phyloP scores from a whole-genome alignment of 2,888 invertebrate species.

The Dolomedes plantarius region DNA sequence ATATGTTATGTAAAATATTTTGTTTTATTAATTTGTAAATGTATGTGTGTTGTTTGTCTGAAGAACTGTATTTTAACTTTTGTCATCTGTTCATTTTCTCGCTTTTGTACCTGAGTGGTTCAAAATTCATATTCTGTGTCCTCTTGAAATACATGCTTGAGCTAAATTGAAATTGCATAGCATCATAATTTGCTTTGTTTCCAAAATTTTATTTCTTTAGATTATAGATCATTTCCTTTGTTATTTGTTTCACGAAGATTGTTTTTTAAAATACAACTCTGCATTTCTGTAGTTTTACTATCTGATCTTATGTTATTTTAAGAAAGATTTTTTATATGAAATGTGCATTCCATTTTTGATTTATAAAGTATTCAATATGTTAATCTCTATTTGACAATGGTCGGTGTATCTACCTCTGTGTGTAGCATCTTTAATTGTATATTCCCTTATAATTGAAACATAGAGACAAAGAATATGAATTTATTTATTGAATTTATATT shows the following conservation, averaged over 20 bases:
- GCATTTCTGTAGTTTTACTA: too few relatives aligned
- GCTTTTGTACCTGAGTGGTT: conserved; percentile 45
- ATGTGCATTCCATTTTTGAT: not conserved
- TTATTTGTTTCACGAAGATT: too few relatives aligned
- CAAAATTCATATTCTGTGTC: not conserved
- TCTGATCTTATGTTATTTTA: too few relatives aligned
- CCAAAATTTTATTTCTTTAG: too few relatives aligned
- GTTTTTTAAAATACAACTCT: too few relatives aligned
- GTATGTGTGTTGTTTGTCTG: conserved; percentile 24
- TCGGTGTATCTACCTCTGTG: not conserved
- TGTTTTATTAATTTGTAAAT: conserved; percentile 59
- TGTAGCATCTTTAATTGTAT: too few relatives aligned
- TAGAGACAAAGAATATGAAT: too few relatives aligned
- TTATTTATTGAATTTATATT: too few relatives aligned
- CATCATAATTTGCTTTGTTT: not conserved
- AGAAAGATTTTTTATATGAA: not conserved
- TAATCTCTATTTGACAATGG: not conserved
- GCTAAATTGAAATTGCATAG: too few relatives aligned
- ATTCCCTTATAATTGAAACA: too few relatives aligned
- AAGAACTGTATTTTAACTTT: conserved; percentile 36
- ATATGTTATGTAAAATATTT: conserved; percentile 66
- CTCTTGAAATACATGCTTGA: not conserved
- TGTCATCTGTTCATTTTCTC: conserved; percentile 31
- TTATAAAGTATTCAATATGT: not conserved
- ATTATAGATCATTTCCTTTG: too few relatives aligned